Base-by-base conservation (phyloP, 2,888 invertebrate genomes). In the Eupithecia exiguata region DNA sequence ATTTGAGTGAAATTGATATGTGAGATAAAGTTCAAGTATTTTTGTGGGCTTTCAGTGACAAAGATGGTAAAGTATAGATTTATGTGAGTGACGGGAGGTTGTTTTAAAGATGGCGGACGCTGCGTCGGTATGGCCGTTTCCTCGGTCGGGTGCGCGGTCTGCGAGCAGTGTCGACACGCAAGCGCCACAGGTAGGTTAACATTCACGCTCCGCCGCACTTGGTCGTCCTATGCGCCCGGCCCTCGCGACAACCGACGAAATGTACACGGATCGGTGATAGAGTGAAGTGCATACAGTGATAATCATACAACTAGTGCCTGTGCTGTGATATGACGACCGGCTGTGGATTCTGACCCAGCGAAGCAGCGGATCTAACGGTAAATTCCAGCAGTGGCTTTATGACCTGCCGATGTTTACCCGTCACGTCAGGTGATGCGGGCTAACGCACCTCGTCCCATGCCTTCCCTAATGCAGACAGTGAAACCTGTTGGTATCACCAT, bases 101-200 rank as follows among this genome's bases (percentile, higher is more conserved):
- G 87, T 86, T 83, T 86, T 78, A 87, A 90, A 87, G 80, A 89
- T 90, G 89, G 91, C 89, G 89, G 88, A 81, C 77, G 78, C 77
- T 53, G 75, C 68, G 92, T 94, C 92, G 94, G 89, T 90, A 88
- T 86, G 92, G 86, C 89, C 89, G 92, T 77, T 71, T 81, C 82
- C 81, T 84, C 88, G 90, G 90, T 87, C 88, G 86, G 89, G 85
- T 87, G 87, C 84, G 84, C 79, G 74, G 63, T 65, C n/a, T 38
- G 63, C 63, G 36, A 73, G 74, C 86, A 80, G 83, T 80, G 84
- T 85, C 89, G 92, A 94, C 94, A 94, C 94, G 94, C 94, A 92
- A 92, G 91, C 93, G 92, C 89, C 87, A 87, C 93, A 94, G 94
- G 93, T 94, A 94, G 93, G 94, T 93, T 93, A 94, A 89, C 88